Base-by-base conservation (phyloP, 1,140 invertebrate species). In the Spodoptera frugiperda region DNA sequence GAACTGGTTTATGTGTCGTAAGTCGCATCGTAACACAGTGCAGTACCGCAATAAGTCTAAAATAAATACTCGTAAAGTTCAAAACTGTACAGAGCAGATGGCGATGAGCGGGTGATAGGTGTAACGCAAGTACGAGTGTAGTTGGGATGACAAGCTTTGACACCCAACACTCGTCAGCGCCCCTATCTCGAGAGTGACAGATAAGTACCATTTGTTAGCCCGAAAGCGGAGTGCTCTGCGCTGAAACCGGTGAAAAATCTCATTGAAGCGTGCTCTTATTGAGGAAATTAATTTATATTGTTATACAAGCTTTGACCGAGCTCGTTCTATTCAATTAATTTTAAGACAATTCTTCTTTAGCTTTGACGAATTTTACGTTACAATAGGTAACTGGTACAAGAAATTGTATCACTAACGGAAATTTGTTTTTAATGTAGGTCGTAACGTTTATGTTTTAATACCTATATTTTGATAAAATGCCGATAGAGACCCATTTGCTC, bases 181-280 rank as follows among this genome's bases (percentile, higher is more conserved):
- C 78, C 84, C 82, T 88, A 87, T 90, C 86, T 89, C 78, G 76
- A 78, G 80, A 81, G 84, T 84, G 84, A 82, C 79, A 83, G 84
- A 90, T 88, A 90, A 89, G 84, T 76, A 83, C 80, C 87, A 85
- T 87, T 88, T 88, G 86, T 87, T 87, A 78, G 83, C 75, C 79
- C 74, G 67, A 78, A 78, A 67, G 44, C 46, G 70, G 54, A 68
- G 44, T 25, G 48, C 63, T 53, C 49, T 49, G 78, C 81, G 75
- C 78, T 79, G 81, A 83, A 81, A 82, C 79, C 75, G 53, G 73
- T 61, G 72, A 75, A 72, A 85, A 82, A 82, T 79, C 55, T 68
- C 21, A 14, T 19, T 30, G 15, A 25, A 68, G 51, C 63, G 63
- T 57, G 51, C 74, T 57, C 63, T 67, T 59, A 73, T 75, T 75